phyloP scores from a whole-genome alignment of 2,113 vertebrate species.

The Vicugna pacos region DNA sequence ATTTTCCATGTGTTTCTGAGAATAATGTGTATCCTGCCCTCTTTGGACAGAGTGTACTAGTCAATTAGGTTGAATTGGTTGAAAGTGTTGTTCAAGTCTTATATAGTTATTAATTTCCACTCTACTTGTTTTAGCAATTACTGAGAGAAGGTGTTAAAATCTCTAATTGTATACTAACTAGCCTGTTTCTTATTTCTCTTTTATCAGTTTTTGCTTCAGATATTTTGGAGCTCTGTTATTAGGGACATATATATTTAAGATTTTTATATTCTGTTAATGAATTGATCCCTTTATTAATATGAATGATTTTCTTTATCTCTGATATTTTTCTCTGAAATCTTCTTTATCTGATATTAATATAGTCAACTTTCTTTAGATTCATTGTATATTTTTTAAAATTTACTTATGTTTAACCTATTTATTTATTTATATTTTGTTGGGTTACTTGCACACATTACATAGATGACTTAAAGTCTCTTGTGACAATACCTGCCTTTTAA shows the following conservation, averaged over 20 bases:
- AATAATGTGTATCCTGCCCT: not conserved
- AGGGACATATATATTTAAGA: not conserved
- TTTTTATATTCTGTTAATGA: not conserved
- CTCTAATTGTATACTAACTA: not conserved
- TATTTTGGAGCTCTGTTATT: slow-evolving; percentile 8
- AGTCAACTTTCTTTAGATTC: not conserved
- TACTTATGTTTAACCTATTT: not conserved
- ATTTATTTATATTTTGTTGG: not conserved
- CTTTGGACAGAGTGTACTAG: not conserved
- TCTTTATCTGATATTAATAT: not conserved
- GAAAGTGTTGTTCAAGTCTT: not conserved
- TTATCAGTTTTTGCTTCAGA: not conserved
- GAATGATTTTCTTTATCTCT: not conserved
- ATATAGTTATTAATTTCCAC: not conserved
- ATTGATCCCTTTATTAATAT: not conserved
- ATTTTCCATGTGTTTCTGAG: not conserved
- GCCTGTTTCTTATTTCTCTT: not conserved
- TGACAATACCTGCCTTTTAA: not conserved
- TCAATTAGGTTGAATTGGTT: not conserved
- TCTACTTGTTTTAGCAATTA: not conserved
- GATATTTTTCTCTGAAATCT: not conserved
- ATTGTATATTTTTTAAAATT: not conserved
- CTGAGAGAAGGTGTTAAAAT: not conserved
- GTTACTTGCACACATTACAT: not conserved
- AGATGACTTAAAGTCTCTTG: not conserved